These are phyloP conservation scores for Campylomormyrus numenius DNA, from an alignment of 2,113 vertebrate species.

Conservation along the genomic window DNA sequence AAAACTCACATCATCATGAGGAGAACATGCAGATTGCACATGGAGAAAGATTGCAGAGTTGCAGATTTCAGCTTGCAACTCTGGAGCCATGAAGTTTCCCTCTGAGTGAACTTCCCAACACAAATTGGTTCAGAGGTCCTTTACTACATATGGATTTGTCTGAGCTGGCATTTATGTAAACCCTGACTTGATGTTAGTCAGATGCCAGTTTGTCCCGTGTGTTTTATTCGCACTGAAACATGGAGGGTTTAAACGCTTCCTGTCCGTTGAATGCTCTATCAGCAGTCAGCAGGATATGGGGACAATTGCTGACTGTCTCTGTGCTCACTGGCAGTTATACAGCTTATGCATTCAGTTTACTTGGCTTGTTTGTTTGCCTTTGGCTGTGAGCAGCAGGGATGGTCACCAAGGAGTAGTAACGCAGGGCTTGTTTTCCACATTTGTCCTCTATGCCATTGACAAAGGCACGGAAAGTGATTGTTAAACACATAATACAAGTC, in stretches of 20 bases:
- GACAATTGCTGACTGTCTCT: conserved; percentile 54
- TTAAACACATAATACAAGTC: background rate
- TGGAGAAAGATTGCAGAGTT: background rate
- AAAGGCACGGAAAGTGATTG: background rate
- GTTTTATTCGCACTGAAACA: conserved; percentile 12
- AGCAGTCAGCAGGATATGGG: conserved; percentile 34
- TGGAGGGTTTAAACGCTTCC: conserved; percentile 28
- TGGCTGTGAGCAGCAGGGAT: background rate
- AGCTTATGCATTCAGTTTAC: conserved; percentile 46
- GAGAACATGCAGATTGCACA: background rate
- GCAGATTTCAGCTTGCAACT: background rate
- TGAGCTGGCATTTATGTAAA: background rate
- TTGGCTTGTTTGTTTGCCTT: background rate
- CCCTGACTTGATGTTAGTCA: background rate
- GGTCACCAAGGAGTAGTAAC: conserved; percentile 2
- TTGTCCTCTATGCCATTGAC: background rate
- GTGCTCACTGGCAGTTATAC: conserved; percentile 43
- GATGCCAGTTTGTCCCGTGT: background rate
- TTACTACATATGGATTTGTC: background rate
- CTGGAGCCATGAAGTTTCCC: background rate
- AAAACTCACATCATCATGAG: background rate
- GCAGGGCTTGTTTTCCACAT: background rate
- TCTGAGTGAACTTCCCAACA: background rate
- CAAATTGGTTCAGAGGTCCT: background rate
- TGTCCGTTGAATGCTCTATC: conserved; percentile 36